These are phyloP conservation scores for Equus przewalskii DNA, from an alignment of 2,113 vertebrate species.

Conservation along the genomic window DNA sequence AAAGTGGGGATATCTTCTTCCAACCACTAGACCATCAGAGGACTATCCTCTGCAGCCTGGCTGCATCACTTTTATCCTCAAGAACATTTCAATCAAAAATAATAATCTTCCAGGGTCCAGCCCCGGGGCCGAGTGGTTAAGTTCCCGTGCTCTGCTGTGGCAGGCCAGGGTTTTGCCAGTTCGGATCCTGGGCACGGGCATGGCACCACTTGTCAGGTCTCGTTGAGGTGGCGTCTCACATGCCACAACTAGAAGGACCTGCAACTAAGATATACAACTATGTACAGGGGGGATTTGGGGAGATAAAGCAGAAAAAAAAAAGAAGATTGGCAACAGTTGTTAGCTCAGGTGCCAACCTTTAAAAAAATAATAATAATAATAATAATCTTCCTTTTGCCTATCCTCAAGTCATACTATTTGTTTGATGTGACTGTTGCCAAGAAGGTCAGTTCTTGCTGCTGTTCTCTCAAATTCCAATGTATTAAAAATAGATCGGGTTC, in stretches of 20 bases:
- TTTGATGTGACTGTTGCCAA: neutral
- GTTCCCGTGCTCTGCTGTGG: no score
- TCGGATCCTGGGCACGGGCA: no score
- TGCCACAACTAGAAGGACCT: no score
- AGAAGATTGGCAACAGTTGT: no score
- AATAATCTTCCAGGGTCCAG: neutral
- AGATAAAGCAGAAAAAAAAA: no score
- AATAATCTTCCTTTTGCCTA: neutral
- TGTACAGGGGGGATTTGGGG: no score
- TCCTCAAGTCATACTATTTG: neutral
- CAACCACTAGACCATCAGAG: neutral
- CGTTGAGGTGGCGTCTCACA: no score
- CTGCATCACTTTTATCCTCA: neutral
- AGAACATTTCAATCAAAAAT: conserved; percentile 14
- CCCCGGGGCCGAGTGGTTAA: no score
- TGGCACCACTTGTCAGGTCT: no score
- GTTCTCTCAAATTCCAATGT: neutral
- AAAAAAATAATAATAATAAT: neutral
- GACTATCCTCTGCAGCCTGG: neutral
- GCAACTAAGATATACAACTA: no score
- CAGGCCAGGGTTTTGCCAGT: no score
- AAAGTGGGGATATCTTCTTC: neutral
- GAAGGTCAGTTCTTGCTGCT: neutral
- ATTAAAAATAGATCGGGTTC: neutral
- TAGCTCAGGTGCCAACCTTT: no score